These are phyloP conservation scores for Zoanthus sansibaricus DNA, from an alignment of 92 coral and sea anemone species.

Conservation along the genomic window DNA sequence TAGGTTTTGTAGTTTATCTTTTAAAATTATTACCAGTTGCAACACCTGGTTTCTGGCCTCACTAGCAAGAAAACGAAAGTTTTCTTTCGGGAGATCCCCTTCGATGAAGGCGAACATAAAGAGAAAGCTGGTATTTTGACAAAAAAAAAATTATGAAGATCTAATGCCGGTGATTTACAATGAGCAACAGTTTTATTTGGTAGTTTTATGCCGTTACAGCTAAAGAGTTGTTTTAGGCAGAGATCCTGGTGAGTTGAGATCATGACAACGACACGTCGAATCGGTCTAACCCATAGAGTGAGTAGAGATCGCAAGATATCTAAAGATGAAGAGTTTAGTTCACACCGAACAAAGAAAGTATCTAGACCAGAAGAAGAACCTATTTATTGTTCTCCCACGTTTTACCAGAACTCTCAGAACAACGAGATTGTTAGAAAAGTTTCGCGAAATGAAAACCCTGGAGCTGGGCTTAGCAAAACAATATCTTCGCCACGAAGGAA, in stretches of 20 bases:
- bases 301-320: slow-evolving; percentile 17
- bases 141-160: too few relatives aligned
- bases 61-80: too few relatives aligned
- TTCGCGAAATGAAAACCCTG: slow-evolving; percentile 37
- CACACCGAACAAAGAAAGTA: background rate
- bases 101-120: too few relatives aligned
- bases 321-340: slow-evolving; percentile 18
- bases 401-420: slow-evolving; percentile 47
- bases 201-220: too few relatives aligned
- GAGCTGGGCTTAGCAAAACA: background rate
- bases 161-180: too few relatives aligned
- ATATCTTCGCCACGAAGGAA: slow-evolving; percentile 44
- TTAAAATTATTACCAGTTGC: too few relatives aligned
- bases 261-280: slow-evolving; percentile 41
- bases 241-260: background rate
- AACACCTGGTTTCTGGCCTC: too few relatives aligned
- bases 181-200: too few relatives aligned
- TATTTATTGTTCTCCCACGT: slow-evolving; percentile 30
- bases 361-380: slow-evolving; percentile 41
- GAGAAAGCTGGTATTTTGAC: too few relatives aligned
- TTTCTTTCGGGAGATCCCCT: too few relatives aligned
- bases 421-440: slow-evolving; percentile 29
- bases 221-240: too few relatives aligned
- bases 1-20: too few relatives aligned
- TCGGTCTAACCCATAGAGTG: slow-evolving; percentile 29